Conservation (phyloP, 2,797 vertebrate species). For the Varecia variegata region DNA sequence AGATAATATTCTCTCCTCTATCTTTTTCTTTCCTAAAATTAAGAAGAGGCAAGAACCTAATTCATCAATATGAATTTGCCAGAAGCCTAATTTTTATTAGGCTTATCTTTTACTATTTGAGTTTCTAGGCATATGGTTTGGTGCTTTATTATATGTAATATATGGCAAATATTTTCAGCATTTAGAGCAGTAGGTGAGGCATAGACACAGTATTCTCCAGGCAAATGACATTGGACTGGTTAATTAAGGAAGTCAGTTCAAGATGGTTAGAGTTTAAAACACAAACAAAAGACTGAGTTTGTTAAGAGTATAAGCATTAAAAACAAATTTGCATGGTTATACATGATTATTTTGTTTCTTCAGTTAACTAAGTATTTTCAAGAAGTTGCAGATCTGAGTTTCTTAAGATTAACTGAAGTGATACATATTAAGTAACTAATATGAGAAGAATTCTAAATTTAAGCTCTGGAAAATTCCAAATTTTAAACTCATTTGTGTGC, state of each 20-base stretch:
- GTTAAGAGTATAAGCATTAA: neutral
- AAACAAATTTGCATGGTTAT: neutral
- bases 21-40: conserved; percentile 7
- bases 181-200: neutral
- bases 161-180: neutral
- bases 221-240: neutral
- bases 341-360: neutral
- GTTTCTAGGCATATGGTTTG: neutral
- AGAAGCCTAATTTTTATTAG: neutral
- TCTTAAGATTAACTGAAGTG: neutral
- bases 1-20: neutral
- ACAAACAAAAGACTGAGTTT: neutral
- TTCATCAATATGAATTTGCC: neutral
- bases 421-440: neutral
- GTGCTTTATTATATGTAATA: neutral
- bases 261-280: neutral
- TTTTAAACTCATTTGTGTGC: neutral
- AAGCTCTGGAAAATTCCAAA: neutral
- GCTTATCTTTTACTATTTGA: neutral
- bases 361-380: neutral
- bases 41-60: neutral
- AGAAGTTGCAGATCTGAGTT: neutral
- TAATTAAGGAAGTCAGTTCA: neutral
- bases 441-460: neutral
- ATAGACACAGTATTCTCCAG: neutral